A percentile compares a stretch with the other conserved stretches of the same genome.
Evolutionary conservation across 92 coral and sea anemone species (phyloP).

Genomic region (Palythoa grandiflora): DNA sequence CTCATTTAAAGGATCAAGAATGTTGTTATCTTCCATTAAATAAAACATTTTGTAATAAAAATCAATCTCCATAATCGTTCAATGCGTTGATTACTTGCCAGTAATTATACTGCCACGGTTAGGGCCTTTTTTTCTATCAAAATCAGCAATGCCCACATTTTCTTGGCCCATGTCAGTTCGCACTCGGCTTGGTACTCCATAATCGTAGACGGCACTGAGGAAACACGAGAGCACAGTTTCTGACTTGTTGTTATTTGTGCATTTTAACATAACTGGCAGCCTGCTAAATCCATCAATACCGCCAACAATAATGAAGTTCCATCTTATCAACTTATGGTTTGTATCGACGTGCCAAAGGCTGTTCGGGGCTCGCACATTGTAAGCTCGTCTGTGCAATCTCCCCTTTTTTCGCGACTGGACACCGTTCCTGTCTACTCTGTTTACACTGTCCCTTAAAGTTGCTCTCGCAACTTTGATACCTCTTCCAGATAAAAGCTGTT

Average conservation of each 20-base stretch:
- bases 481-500: conserved; percentile 45
- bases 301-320: conserved; percentile 59
- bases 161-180: conserved; percentile 11
- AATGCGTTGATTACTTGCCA: conserved; percentile 12
- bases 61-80: conserved; percentile 11
- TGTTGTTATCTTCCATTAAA: neutral
- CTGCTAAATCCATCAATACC: conserved; percentile 52
- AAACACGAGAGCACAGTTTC: conserved; percentile 14
- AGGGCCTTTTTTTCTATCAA: neutral
- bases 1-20: conserved; percentile 9
- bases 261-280: conserved; percentile 47
- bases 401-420: conserved; percentile 32
- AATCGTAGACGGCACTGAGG: conserved; percentile 1
- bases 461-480: conserved; percentile 54
- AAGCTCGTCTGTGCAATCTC: conserved; percentile 54
- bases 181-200: conserved; percentile 10
- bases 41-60: conserved; percentile 1
- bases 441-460: conserved; percentile 36
- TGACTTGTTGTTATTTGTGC: conserved; percentile 55
- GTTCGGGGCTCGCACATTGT: conserved; percentile 37
- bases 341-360: conserved; percentile 50
- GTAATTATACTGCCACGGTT: conserved; percentile 8
- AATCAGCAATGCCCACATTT: conserved; percentile 8
- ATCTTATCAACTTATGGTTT: conserved; percentile 52
- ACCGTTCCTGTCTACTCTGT: conserved; percentile 44